Conservation (phyloP, 2,888 invertebrate species). For the Melanargia galathea region DNA sequence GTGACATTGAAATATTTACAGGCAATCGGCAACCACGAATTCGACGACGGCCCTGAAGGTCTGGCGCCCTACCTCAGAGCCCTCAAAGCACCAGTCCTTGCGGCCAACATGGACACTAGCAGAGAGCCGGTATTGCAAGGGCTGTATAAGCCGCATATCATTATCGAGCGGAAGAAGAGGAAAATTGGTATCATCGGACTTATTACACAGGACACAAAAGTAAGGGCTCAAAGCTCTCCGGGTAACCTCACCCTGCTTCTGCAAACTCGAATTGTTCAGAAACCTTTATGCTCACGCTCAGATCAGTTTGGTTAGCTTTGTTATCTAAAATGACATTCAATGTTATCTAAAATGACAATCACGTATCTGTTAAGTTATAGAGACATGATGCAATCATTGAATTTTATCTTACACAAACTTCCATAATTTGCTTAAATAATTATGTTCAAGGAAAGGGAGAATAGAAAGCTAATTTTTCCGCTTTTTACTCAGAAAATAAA, state of each 20-base stretch:
- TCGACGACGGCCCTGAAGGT: constrained; percentile 88
- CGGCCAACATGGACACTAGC: constrained; percentile 87
- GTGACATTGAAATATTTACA: constrained; percentile 55
- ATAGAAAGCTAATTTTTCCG: background rate
- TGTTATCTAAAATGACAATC: background rate
- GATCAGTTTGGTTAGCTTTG: background rate
- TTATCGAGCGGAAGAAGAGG: constrained; percentile 84
- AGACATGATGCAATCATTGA: too few relatives aligned
- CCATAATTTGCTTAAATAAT: too few relatives aligned
- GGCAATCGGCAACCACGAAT: constrained; percentile 94
- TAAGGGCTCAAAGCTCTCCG: constrained; percentile 53
- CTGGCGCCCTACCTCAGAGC: constrained; percentile 86
- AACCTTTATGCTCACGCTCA: background rate
- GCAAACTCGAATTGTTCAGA: too few relatives aligned
- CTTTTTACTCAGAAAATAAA: background rate
- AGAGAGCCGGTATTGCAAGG: constrained; percentile 85
- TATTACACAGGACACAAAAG: constrained; percentile 85
- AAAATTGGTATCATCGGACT: constrained; percentile 92
- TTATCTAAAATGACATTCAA: background rate
- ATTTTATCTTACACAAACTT: too few relatives aligned
- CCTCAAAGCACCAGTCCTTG: constrained; percentile 86
- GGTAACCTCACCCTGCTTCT: too few relatives aligned
- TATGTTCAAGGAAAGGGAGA: background rate
- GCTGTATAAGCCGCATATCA: constrained; percentile 83
- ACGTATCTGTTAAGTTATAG: background rate